Conservation (phyloP, 2,113 vertebrate species). For the Centrocercus urophasianus region DNA sequence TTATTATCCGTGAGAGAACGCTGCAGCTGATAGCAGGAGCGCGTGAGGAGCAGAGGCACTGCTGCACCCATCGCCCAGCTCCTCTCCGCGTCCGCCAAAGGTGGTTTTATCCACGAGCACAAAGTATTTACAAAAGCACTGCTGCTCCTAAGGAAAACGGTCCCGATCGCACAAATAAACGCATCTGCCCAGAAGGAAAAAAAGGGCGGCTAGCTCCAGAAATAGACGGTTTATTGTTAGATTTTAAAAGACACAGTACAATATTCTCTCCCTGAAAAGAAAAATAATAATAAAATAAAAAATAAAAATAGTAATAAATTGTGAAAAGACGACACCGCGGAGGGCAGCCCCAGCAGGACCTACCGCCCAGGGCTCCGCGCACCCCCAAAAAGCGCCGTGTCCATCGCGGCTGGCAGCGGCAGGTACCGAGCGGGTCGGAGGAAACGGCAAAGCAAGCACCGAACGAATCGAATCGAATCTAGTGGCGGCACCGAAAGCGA, state of each 20-base stretch:
- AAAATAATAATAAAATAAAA: background rate
- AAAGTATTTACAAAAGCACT: background rate
- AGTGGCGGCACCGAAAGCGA: slow-evolving; percentile 41
- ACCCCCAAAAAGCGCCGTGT: slow-evolving; percentile 53
- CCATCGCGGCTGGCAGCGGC: slow-evolving; percentile 54
- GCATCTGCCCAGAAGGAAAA: background rate
- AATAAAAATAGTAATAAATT: too few species aligned
- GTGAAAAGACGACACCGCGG: too few species aligned
- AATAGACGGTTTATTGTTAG: slow-evolving; percentile 46
- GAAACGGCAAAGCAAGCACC: slow-evolving; percentile 40
- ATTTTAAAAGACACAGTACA: background rate
- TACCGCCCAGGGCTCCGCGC: slow-evolving; percentile 58
- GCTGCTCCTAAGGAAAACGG: background rate
- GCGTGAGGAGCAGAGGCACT: too few species aligned
- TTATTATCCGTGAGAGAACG: too few species aligned
- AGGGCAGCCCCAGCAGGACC: slow-evolving; percentile 33
- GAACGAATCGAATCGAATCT: slow-evolving; percentile 5
- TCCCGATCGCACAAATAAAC: background rate
- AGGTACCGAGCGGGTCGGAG: slow-evolving; percentile 23
- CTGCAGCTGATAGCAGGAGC: too few species aligned
- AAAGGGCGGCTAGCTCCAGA: background rate
- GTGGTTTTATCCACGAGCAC: background rate
- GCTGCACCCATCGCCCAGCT: too few species aligned
- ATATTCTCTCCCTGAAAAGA: background rate
- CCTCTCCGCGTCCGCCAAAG: too few species aligned